A percentile compares a stretch with the other conserved stretches of the same genome.
phyloP scores from a whole-genome alignment of 2,797 vertebrate genomes.

The Intellagama lesueurii region DNA sequence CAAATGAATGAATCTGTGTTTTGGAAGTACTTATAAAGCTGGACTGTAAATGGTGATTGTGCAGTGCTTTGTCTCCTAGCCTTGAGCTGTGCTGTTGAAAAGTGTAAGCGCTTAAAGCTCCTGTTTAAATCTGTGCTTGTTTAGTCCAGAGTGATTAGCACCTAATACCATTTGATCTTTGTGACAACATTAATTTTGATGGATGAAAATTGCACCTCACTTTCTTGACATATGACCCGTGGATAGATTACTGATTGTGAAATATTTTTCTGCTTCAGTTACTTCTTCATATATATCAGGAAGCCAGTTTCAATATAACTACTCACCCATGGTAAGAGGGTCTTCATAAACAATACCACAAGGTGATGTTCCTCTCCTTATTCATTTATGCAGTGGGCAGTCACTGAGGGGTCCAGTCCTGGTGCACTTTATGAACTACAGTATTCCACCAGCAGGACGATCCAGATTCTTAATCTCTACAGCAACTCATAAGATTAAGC shows the following conservation, averaged over 20 bases:
- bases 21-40: not conserved
- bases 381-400: not conserved
- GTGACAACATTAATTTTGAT: not conserved
- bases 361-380: too few species aligned
- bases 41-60: not conserved
- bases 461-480: not conserved
- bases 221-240: not conserved
- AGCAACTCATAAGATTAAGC: not conserved
- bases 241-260: not conserved
- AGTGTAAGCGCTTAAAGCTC: not conserved
- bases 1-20: not conserved
- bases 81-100: not conserved
- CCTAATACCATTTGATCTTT: not conserved
- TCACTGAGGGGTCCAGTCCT: not conserved
- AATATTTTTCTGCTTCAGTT: slow-evolving; percentile 2
- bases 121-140: not conserved
- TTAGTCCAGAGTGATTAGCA: not conserved
- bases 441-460: not conserved
- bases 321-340: not conserved
- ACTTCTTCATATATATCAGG: slow-evolving; percentile 14
- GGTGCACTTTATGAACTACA: not conserved
- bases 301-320: not conserved
- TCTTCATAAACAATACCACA: too few species aligned
- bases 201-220: not conserved
- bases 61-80: not conserved